A percentile compares a stretch with the other conserved stretches of the same genome.
Evolutionary conservation across 2,113 vertebrate genomes (phyloP).

Genomic region (Melanerpes aurifrons): DNA sequence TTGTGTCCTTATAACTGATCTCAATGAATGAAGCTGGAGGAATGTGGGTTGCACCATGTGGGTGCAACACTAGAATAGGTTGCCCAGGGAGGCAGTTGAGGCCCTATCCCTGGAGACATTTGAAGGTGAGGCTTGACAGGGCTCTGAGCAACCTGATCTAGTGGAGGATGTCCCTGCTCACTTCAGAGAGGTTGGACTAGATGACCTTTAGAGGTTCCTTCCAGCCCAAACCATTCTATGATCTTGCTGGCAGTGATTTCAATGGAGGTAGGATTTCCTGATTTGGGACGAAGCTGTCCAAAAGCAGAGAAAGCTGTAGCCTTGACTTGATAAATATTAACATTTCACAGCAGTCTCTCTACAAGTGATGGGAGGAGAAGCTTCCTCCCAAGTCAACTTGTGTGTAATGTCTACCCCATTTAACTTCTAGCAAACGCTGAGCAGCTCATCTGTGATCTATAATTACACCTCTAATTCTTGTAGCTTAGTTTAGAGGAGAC

Average conservation of each 20-base stretch:
- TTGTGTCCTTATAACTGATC: neutral
- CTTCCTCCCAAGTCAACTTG: neutral
- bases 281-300: neutral
- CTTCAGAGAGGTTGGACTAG: too few relatives aligned
- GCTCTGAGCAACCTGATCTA: too few relatives aligned
- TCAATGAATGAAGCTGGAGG: too few relatives aligned
- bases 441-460: slow-evolving; percentile 35
- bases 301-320: neutral
- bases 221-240: too few relatives aligned
- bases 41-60: too few relatives aligned
- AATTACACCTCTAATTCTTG: slow-evolving; percentile 51
- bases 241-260: neutral
- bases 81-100: too few relatives aligned
- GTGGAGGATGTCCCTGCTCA: too few relatives aligned
- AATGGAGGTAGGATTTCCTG: neutral
- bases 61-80: too few relatives aligned
- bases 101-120: too few relatives aligned
- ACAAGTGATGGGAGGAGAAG: neutral
- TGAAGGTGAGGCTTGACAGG: too few relatives aligned
- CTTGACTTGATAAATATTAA: neutral
- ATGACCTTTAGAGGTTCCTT: too few relatives aligned
- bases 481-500: slow-evolving; percentile 49
- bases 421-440: slow-evolving; percentile 15
- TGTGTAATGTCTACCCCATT: neutral
- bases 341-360: neutral